Evolutionary conservation across 2,888 invertebrate species (phyloP), one percentile per base, ranked within the genome.

Genomic region (Melanchra persicariae): DNA sequence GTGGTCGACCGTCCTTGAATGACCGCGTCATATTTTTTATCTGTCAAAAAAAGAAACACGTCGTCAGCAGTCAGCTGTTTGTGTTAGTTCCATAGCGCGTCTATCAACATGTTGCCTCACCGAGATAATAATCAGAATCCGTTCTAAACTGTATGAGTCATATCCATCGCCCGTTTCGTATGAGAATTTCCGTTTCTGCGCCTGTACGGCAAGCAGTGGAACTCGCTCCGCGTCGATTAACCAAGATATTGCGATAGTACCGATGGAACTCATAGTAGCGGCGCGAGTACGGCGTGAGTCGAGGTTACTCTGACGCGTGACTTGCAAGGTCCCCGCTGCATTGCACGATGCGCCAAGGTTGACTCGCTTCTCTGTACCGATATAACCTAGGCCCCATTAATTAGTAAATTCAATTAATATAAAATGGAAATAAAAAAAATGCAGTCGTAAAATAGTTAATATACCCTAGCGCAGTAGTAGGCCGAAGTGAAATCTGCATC

Each of bases 271-370:
- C 91, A 87, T 89, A 86, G 93, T 93, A 93, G 87, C 87, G 91
- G 91, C 82, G 88, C 91, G 92, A 94, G 93, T 93, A 94, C 93
- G 91, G 93, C 94, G 93, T 92, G 94, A 93, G 93, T 91, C 95
- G 95, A 95, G 95, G 96, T 95, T 95, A 95, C 92, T 93, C 94
- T 95, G 96, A 96, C 96, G 96, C 95, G 96, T 96, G 95, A 95
- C 95, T 96, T 95, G 96, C 96, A 95, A 96, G 96, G 96, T 95
- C 95, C 92, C 93, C 93, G 94, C 93, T 96, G 96, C 96, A 96
- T 93, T 95, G 95, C 95, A 94, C 95, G 95, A 96, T 95, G 96
- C 95, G 94, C 95, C 96, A 96, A 96, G 96, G 96, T 96, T 95
- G 95, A 91, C 89, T 92, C 91, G 91, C 92, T 93, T 92, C 91